Evolutionary conservation across 2,797 vertebrate species (phyloP), one percentile per base, ranked within the genome.

Genomic region (Benthosema pterotum): DNA sequence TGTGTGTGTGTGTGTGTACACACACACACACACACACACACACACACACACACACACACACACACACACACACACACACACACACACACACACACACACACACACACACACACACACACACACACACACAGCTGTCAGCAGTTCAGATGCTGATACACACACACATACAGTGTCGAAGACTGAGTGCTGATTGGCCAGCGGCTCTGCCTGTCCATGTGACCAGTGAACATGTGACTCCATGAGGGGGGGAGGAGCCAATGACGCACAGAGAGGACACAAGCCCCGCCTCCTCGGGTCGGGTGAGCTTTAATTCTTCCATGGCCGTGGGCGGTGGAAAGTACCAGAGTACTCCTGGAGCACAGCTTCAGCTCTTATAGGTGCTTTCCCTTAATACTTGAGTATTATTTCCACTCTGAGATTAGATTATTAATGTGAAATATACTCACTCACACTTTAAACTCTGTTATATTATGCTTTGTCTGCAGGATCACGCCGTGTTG

Each of bases 211-310:
- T n/a, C 62, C 71, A 62, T 79, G 62, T 70, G 71, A 53, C 18
- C 17, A 16, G n/a, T 42, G 53, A 49, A 78, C 67, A 76, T 64
- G 82, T 84, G 78, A 72, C 63, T 19, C 5, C 17, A 49, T 42
- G 8, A 46, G 42, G 13, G 8, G 43, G 42, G 13, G 43, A 19
- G 53, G n/a, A 7, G 12, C 32, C 5, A 38, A n/a, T 15, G 42
- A 52, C 47, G 15, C 15, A 17, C 19, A 28, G 14, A 51, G 43
- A 19, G 50, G 38, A 54, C 28, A 58, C 14, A 57, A 63, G 42
- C 50, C 42, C 43, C 46, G 13, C 52, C 43, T 32, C 52, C 43
- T 32, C 17, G n/a, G 42, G 11, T 13, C 38, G 32, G 11, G 9
- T 52, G 32, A 38, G 32, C 32, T 38, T 38, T n/a, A n/a, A n/a